Percentiles rank a stretch among this genome's conserved stretches.
Evolutionary conservation across 1,140 invertebrate genomes (phyloP).

Genomic region (Cydia amplana): DNA sequence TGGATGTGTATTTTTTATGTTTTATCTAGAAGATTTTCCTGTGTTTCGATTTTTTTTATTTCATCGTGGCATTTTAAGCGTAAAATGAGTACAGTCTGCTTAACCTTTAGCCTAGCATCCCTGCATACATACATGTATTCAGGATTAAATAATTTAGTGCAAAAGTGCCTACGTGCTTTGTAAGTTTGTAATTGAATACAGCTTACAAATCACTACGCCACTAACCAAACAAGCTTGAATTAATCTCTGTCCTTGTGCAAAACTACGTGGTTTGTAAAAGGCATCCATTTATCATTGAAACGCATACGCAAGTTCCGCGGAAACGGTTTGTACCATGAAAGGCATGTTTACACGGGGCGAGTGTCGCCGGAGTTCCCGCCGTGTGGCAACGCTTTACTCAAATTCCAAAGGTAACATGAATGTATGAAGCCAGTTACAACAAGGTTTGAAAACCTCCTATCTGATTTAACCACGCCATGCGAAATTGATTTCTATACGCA

Average conservation of each 20-base stretch:
- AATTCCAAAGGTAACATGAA: neutral
- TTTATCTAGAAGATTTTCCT: no score
- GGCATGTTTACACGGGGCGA: slow-evolving; percentile 5
- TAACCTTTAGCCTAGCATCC: no score
- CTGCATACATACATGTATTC: no score
- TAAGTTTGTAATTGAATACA: neutral
- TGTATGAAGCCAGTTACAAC: neutral
- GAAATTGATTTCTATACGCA: neutral
- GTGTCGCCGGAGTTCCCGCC: slow-evolving; percentile 6
- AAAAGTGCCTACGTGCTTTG: neutral
- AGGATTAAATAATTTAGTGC: no score
- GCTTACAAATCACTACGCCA: neutral
- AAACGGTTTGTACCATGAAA: slow-evolving; percentile 1
- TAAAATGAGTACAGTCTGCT: no score
- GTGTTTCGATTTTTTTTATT: no score
- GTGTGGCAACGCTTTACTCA: slow-evolving; percentile 1
- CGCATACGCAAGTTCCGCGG: slow-evolving; percentile 15
- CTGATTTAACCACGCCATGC: neutral
- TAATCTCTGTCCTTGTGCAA: neutral
- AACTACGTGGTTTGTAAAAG: slow-evolving; percentile 7
- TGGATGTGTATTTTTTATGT: no score
- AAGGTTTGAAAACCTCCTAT: neutral
- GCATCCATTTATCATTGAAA: slow-evolving; percentile 19
- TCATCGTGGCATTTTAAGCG: no score
- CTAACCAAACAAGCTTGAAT: neutral